Percentiles rank a stretch among this genome's conserved stretches.
Evolutionary conservation across 2,113 vertebrate genomes (phyloP).

Genomic region (Chlamydotis undulata): DNA sequence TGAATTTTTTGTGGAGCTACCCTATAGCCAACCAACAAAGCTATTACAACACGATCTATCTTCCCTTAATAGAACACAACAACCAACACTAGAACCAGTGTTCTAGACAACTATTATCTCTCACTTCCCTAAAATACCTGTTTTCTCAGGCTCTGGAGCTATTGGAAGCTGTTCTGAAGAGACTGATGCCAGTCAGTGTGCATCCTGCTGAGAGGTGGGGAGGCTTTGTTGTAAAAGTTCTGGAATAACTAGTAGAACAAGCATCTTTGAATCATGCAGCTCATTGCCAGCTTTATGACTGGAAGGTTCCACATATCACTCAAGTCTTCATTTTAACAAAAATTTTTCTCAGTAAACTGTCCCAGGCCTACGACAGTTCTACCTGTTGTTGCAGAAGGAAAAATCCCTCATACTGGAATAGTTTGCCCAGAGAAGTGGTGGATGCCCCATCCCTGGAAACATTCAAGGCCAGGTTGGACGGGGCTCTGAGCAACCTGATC

Average conservation of each 20-base stretch:
- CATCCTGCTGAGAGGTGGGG: not conserved
- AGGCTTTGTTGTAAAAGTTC: not conserved
- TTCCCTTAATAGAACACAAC: not conserved
- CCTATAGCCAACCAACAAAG: not conserved
- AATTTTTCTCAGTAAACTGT: not conserved
- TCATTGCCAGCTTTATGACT: not conserved
- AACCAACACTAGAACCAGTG: not conserved
- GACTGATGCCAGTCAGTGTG: not conserved
- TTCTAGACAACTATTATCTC: not conserved
- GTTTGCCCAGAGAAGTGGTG: no score
- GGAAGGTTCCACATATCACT: not conserved
- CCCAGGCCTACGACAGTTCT: not conserved
- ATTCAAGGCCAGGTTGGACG: no score
- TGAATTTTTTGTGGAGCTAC: accelerated
- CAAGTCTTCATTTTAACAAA: not conserved
- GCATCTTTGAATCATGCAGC: not conserved
- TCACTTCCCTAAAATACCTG: not conserved
- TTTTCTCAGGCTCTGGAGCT: not conserved
- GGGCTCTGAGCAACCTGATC: no score
- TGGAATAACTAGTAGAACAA: not conserved
- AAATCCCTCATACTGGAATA: not conserved
- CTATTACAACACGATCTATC: not conserved
- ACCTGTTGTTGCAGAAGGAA: not conserved
- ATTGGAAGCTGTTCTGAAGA: not conserved
- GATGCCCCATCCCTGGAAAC: no score